Base-by-base conservation (phyloP, 2,797 vertebrate species). In the Labroides dimidiatus region DNA sequence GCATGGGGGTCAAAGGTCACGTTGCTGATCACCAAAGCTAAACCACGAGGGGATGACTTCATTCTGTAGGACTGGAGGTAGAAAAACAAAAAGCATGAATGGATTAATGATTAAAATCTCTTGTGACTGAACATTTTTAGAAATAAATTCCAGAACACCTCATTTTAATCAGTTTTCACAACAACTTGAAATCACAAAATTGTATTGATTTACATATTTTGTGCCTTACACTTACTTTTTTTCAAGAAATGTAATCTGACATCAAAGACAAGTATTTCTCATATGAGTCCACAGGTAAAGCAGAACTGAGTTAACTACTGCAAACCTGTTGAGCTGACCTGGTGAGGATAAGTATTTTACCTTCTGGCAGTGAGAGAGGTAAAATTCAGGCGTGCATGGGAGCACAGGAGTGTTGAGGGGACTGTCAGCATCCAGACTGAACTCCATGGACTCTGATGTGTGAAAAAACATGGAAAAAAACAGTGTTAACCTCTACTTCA, bases 11-110 rank as follows among this genome's bases (percentile, higher is more conserved):
- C 93, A 88, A 99, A 99, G 53, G 54, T 92, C 74, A 97, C 92
- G 0, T 99, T 99, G 85, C 97, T 99, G 80, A 99, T 94, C 65
- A 99, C 94, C 78, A 99, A 85, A 0, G 95, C 97, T 48, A 95
- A 87, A 53, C 98, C 97, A 8, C 96, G 94, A 0, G 96, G 96
- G 27, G 89, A 88, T 5, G 97, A 96, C 41, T 63, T 80, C 93
- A 99, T 92, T 54, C 86, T 94, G 75, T 99, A 99, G 2, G 98
- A 96, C 98, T 99, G 47, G n/a, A 64, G 9, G 33, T 7, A 58
- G 23, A 61, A 43, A 39, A 4, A 52, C 43, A 55, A 11, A 16
- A 42, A 17, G 11, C 17, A 36, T 12, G 14, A 19, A 50, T n/a
- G 20, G 21, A 6, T 39, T 13, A 39, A 39, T 39, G 7, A 52